Conservation (phyloP, 2,888 invertebrate genomes). For the Autographa gamma region DNA sequence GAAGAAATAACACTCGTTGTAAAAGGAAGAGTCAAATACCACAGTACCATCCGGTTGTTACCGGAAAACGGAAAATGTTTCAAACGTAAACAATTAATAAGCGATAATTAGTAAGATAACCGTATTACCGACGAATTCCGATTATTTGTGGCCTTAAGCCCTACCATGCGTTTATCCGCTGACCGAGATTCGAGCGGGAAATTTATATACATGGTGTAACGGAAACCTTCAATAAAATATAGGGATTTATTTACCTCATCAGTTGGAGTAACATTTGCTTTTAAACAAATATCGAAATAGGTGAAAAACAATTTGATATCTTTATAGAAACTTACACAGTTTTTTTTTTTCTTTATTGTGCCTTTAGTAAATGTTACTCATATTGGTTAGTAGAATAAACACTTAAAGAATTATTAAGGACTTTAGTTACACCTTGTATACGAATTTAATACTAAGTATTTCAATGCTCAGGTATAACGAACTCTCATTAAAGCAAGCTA, state of each 20-base stretch:
- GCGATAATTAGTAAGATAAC: constrained; percentile 42
- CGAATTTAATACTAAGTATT: constrained; percentile 6
- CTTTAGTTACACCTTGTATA: background rate
- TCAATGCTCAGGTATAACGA: constrained; percentile 35
- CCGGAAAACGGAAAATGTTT: constrained; percentile 40
- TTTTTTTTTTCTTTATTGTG: too few species aligned
- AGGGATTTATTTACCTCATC: background rate
- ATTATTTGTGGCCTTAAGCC: constrained; percentile 13
- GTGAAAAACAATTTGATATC: too few species aligned
- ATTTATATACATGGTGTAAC: constrained; percentile 10
- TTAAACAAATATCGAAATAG: too few species aligned
- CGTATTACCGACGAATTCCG: constrained; percentile 39
- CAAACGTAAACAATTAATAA: constrained; percentile 36
- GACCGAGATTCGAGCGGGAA: constrained; percentile 6
- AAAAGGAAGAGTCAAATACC: constrained; percentile 46
- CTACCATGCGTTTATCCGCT: background rate
- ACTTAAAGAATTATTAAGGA: background rate
- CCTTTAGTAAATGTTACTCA: background rate
- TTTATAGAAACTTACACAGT: too few species aligned
- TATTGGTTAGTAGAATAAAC: background rate
- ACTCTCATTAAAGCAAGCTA: constrained; percentile 67
- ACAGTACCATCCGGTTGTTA: background rate
- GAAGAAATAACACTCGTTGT: constrained; percentile 30
- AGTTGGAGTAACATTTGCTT: background rate
- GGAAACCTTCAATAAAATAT: background rate